Base-by-base conservation (phyloP, 2,113 vertebrate species). In the Cyprinus carpio region DNA sequence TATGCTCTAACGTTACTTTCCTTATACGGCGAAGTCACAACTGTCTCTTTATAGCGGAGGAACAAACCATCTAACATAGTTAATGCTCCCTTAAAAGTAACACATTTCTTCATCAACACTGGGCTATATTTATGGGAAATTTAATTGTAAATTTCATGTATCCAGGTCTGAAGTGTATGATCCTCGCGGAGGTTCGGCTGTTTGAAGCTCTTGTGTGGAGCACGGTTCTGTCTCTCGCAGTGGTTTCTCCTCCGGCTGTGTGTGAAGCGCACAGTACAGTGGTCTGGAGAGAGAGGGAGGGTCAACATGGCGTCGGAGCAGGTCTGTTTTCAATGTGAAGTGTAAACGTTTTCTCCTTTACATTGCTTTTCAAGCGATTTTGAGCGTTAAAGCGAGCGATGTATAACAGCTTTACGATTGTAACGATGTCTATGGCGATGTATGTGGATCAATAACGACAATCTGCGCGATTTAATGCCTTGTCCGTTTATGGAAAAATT, bases 261-360 rank as follows among this genome's bases (percentile, higher is more conserved):
- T 81, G 64, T 82, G 77, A 0, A 27, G 86, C 89, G 86, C 88
- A 90, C 89, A 84, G n/a, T 76, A 84, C 90, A 82, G 43, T 9
- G 43, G 2, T 71, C 49, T 40, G 29, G 75, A 60, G 92, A 92
- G 75, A 58, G 92, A 92, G 91, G 92, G 92, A 93, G 93, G 90
- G 90, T 89, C 89, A 94, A 94, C 91, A 95, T 95, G 95, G 95
- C 95, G 94, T 95, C 95, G 0, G 95, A 95, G 40, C 94, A 95
- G 95, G 95, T 95, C 93, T 91, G 94, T 92, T 91, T 91, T 90
- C 3, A 85, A 72, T 12, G 20, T 18, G 79, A 84, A 85, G 74
- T 88, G 4, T 81, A 78, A n/a, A 82, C 85, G 71, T 92, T 87
- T 88, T 5, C 76, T 85, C 10, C 12, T 7, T 85, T 87, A 51